A percentile compares a stretch with the other conserved stretches of the same genome.
Conservation (phyloP, 1,140 invertebrate genomes). For the Daktulosphaira vitifoliae region DNA sequence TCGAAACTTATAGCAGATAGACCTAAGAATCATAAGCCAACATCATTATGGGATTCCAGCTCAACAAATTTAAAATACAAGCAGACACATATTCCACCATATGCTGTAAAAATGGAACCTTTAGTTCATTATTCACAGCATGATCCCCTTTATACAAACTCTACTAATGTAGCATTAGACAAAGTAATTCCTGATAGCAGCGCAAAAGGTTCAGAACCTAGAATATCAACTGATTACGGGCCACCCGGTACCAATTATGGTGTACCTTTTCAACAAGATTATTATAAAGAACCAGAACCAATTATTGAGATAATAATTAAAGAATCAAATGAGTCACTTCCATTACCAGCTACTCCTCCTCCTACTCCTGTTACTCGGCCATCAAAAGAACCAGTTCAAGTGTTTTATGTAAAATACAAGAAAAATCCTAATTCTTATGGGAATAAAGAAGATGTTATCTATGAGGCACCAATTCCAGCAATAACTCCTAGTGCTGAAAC, state of each 20-base stretch:
- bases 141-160: constrained; percentile 60
- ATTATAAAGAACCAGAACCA: constrained; percentile 69
- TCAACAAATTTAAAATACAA: constrained; percentile 2
- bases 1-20: constrained; percentile 9
- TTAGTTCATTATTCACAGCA: constrained; percentile 66
- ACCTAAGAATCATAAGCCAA: not conserved
- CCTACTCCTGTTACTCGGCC: constrained; percentile 42
- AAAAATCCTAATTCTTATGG: constrained; percentile 50
- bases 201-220: constrained; percentile 14
- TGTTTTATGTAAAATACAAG: constrained; percentile 82
- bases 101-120: constrained; percentile 71
- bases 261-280: constrained; percentile 47
- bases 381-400: constrained; percentile 60
- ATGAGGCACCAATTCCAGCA: constrained; percentile 66
- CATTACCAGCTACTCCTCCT: constrained; percentile 51
- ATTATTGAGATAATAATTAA: constrained; percentile 87
- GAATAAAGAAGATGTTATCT: constrained; percentile 53
- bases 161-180: not conserved
- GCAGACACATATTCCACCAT: constrained; percentile 47
- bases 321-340: constrained; percentile 71
- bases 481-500: constrained; percentile 50
- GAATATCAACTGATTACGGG: constrained; percentile 28
- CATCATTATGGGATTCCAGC: not conserved
- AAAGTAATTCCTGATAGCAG: constrained; percentile 36
- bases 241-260: constrained; percentile 13